These are phyloP conservation scores for Dermatemys mawii DNA, from an alignment of 2,113 vertebrate genomes.

Conservation along the genomic window DNA sequence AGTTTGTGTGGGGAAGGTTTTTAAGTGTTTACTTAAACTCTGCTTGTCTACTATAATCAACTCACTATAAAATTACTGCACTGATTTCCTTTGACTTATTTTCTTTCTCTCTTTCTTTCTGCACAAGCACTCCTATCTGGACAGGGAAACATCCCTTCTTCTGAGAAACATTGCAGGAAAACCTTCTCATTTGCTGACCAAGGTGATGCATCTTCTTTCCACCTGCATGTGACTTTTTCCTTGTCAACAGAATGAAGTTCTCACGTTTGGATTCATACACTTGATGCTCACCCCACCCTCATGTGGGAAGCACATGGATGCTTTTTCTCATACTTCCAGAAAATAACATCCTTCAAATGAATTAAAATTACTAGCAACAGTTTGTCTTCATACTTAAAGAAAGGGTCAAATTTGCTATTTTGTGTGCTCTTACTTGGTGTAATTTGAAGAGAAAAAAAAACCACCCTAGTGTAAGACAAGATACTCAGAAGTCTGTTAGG, in stretches of 20 bases:
- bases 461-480: neutral
- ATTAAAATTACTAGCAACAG: neutral
- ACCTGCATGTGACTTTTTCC: slow-evolving; percentile 77
- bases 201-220: slow-evolving; percentile 90
- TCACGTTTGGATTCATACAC: slow-evolving; percentile 37
- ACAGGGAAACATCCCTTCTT: slow-evolving; percentile 99
- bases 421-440: neutral
- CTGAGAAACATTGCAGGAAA: slow-evolving; percentile 99
- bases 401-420: neutral
- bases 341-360: neutral
- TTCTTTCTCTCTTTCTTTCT: slow-evolving; percentile 82
- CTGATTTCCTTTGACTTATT: slow-evolving; percentile 86
- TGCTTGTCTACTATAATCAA: slow-evolving; percentile 65
- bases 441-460: neutral
- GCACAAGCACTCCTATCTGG: slow-evolving; percentile 99
- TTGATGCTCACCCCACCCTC: slow-evolving; percentile 19
- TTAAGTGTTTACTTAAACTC: slow-evolving; percentile 31
- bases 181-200: slow-evolving; percentile 99
- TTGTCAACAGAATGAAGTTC: slow-evolving; percentile 68
- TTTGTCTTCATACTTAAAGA: neutral
- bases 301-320: neutral
- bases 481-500: neutral
- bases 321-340: neutral
- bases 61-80: slow-evolving; percentile 78
- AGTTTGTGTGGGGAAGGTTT: neutral